Percentiles rank a stretch among this genome's conserved stretches.
phyloP scores from a whole-genome alignment of 1,140 invertebrate species.

The Nomia melanderi region DNA sequence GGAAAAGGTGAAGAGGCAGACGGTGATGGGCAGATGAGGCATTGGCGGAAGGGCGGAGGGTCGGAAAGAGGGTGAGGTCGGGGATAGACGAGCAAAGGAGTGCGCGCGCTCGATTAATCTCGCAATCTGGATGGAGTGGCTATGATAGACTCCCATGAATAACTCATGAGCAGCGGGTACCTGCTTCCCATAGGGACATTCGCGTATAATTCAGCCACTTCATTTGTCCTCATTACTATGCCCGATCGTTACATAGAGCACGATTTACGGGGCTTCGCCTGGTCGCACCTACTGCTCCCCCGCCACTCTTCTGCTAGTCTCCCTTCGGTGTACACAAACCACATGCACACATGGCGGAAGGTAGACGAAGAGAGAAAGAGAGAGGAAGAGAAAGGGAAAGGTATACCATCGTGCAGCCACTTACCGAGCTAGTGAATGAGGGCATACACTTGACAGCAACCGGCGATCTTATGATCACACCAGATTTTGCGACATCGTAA shows the following conservation, averaged over 20 bases:
- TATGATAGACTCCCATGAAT: conserved; percentile 79
- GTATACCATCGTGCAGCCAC: background rate
- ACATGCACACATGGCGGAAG: conserved; percentile 20
- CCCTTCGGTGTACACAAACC: conserved; percentile 44
- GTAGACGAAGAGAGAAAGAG: no score
- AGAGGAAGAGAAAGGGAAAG: no score
- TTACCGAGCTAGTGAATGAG: background rate
- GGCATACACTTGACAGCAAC: background rate
- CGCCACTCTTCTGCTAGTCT: conserved; percentile 11
- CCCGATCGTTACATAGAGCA: conserved; percentile 74
- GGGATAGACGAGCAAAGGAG: conserved; percentile 67
- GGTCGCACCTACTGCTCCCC: conserved; percentile 14
- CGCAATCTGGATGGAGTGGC: conserved; percentile 78
- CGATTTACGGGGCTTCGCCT: conserved; percentile 69
- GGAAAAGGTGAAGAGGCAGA: conserved; percentile 50
- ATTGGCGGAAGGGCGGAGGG: conserved; percentile 47
- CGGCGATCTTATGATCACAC: background rate
- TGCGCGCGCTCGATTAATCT: conserved; percentile 78
- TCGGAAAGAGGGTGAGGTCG: no score
- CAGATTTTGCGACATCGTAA: conserved; percentile 1
- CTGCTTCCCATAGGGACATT: conserved; percentile 75
- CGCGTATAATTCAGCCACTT: conserved; percentile 79
- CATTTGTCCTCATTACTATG: conserved; percentile 80
- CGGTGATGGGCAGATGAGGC: conserved; percentile 38
- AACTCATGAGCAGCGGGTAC: conserved; percentile 76